Base-by-base conservation (phyloP, 2,888 invertebrate species). In the Pyrochroa serraticornis region DNA sequence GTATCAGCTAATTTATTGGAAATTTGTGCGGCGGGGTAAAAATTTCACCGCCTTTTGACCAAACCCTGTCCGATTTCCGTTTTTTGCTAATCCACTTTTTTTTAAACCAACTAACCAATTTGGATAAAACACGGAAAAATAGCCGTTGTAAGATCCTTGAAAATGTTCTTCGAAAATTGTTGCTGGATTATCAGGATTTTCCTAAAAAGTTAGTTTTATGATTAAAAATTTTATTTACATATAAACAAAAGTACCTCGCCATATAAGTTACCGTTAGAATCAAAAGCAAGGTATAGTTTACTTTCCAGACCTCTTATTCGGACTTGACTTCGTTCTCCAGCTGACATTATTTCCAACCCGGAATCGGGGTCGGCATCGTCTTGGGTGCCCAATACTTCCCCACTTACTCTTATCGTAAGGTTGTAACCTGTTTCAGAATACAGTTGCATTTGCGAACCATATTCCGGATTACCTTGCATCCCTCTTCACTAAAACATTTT, bases 71-170 rank as follows among this genome's bases (percentile, higher is more conserved):
- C 77, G 79, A 8, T 75, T 72, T 2, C 83, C 85, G 7, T 77
- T 74, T 67, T 85, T 85, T 6, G 80, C 74, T 63, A 81, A 79
- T 10, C 85, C 84, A 42, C 80, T 82, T 65, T 82, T 83, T 63
- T 84, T 84, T 53, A 85, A 80, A 3, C 82, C 85, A 33, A 84
- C 75, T 74, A 81, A 84, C 83, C 84, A 85, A 8, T 83, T 82
- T 6, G 64, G 59, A 52, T 62, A 60, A 8, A 58, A 37, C 1
- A 50, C 49, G 13, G 82, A 82, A 64, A 82, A 73, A 63, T 84
- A 84, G 7, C 80, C 80, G 63, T 82, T 82, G 72, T 83, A 84
- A 1, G 77, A 77, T 8, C 82, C 82, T 31, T 79, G 76, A 35
- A 78, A 73, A 58, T 77, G 76, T 69, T 84, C 83, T 43, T 81